These are phyloP conservation scores for Didymodactylos carnosus DNA, from an alignment of 2,888 invertebrate genomes.

Conservation along the genomic window DNA sequence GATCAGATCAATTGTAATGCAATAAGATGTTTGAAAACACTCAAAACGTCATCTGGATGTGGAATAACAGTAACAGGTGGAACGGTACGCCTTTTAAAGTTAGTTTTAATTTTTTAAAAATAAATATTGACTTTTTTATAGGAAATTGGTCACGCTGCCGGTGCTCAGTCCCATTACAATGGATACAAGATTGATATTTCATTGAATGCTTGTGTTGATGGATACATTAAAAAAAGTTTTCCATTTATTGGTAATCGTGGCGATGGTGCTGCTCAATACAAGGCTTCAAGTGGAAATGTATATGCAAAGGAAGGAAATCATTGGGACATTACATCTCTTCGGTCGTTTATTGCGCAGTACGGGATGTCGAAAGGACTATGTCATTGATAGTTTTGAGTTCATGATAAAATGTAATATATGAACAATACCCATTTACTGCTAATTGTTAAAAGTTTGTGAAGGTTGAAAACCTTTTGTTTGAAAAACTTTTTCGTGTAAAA, in stretches of 20 bases:
- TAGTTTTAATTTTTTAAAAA: neutral
- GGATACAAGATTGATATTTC: conserved; percentile 16
- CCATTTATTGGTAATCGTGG: conserved; percentile 8
- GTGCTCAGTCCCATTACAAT: conserved; percentile 14
- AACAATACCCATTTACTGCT: too few species aligned
- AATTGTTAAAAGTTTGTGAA: too few species aligned
- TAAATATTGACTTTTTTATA: neutral
- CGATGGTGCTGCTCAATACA: conserved; percentile 12
- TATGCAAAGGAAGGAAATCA: conserved; percentile 14
- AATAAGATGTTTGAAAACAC: neutral
- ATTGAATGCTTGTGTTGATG: conserved; percentile 1
- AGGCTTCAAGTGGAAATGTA: conserved; percentile 12
- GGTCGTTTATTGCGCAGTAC: too few species aligned
- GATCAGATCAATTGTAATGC: conserved; percentile 8
- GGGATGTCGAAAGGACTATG: too few species aligned
- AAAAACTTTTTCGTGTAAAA: too few species aligned
- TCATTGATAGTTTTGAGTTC: too few species aligned
- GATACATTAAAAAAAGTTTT: conserved; percentile 9
- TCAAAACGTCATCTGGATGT: conserved; percentile 7
- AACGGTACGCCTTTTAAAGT: neutral
- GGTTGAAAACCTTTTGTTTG: too few species aligned
- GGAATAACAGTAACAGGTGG: conserved; percentile 14
- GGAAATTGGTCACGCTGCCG: conserved; percentile 13
- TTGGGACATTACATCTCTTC: conserved; percentile 11
- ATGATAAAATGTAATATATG: too few species aligned